Conservation (phyloP, 2,797 vertebrate genomes). For the Anguilla obscura region DNA sequence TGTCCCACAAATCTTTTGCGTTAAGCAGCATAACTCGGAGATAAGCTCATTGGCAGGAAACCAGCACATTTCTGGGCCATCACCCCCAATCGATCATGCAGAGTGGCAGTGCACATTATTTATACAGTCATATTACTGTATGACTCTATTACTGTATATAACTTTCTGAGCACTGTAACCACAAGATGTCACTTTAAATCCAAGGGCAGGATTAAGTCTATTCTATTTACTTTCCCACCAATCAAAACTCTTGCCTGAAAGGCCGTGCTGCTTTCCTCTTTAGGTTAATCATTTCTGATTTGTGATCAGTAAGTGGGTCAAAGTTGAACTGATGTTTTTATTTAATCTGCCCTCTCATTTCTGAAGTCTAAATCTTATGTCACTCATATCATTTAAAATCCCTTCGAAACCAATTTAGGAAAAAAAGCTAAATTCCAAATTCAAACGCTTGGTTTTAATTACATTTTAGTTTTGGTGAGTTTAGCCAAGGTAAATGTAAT, state of each 20-base stretch:
- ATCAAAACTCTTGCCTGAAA: neutral
- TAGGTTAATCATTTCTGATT: constrained; percentile 1
- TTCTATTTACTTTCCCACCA: neutral
- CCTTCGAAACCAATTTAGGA: neutral
- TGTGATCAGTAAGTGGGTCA: neutral
- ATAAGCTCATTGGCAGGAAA: neutral
- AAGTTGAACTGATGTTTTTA: neutral
- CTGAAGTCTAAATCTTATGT: neutral
- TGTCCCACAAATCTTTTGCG: too few relatives aligned
- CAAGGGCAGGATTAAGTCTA: neutral
- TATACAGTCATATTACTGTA: neutral
- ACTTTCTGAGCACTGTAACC: neutral
- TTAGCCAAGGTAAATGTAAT: neutral
- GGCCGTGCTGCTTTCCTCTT: neutral
- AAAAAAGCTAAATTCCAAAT: neutral
- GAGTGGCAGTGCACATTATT: neutral
- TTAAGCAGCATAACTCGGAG: neutral
- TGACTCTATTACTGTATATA: neutral
- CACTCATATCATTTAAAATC: neutral
- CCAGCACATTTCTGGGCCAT: neutral
- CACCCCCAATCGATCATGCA: neutral
- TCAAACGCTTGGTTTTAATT: too few relatives aligned
- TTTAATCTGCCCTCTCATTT: neutral
- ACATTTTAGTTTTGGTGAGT: neutral
- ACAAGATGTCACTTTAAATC: neutral